Conservation (phyloP, 1,140 invertebrate genomes). For the Ceratosolen fusciceps region DNA sequence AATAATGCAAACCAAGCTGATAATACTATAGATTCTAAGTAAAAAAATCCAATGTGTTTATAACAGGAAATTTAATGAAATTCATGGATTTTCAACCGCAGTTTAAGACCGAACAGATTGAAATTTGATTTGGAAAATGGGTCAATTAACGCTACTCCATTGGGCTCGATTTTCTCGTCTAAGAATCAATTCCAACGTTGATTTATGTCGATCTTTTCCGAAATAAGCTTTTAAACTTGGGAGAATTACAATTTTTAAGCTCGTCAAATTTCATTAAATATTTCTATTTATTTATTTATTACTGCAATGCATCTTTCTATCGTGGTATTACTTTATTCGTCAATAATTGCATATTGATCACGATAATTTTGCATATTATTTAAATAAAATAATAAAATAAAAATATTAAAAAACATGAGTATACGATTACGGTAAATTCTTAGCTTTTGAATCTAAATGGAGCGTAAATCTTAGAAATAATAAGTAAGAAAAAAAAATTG, state of each 20-base stretch:
- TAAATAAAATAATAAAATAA: too few relatives aligned
- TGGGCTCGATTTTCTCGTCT: not conserved
- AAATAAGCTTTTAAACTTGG: not conserved
- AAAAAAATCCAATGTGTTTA: not conserved
- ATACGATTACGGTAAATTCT: too few relatives aligned
- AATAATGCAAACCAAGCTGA: too few relatives aligned
- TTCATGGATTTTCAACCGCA: not conserved
- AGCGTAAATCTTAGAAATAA: too few relatives aligned
- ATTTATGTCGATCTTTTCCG: not conserved
- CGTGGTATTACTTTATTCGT: not conserved
- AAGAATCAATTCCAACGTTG: not conserved
- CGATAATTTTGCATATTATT: too few relatives aligned
- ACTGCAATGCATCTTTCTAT: not conserved
- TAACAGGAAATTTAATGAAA: constrained; percentile 1
- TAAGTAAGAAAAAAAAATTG: too few relatives aligned
- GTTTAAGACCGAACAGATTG: not conserved
- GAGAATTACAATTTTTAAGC: not conserved
- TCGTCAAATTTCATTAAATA: not conserved
- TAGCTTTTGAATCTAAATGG: too few relatives aligned
- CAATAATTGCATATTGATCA: not conserved
- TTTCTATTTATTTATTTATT: not conserved
- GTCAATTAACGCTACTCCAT: not conserved
- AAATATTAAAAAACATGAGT: too few relatives aligned
- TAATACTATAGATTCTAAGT: too few relatives aligned
- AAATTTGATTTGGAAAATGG: not conserved